Evolutionary conservation across 1,140 invertebrate genomes (phyloP), one percentile per base, ranked within the genome.

Genomic region (Melipona quadrifasciata): DNA sequence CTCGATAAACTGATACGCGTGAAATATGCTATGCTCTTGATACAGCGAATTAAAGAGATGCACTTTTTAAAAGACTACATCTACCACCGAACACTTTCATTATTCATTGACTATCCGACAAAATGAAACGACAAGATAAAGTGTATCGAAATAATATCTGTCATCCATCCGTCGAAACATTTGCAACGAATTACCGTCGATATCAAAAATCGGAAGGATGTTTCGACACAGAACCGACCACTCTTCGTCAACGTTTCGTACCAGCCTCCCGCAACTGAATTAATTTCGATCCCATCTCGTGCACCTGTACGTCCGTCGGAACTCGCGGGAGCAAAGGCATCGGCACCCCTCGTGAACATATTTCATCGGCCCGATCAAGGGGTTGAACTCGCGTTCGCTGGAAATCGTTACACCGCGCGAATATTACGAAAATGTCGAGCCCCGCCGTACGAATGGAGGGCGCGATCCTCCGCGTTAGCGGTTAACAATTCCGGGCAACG

Each of bases 401-500:
- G 21, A 19, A 19, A 17, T 10, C 16, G 1, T 39, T 31, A 16
- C n/a, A 14, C 64, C 64, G 10, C 6, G 6, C 6, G 75, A 5
- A 3, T 24, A 67, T 47, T 58, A 53, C n/a, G 77, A 68, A 55
- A 79, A 68, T 79, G 68, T 68, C 51, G 47, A 55, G 27, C n/a
- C 24, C 67, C 17, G 10, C 34, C 2, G 47, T 53, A 78, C 34
- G 27, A 34, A 57, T 17, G 27, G 51, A n/a, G 47, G 14, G 1
- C 21, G 53, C 34, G 39, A 11, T 3, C 6, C 58, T n/a, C 1
- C 24, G 53, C 34, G 53, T 55, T 51, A 72, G 31, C 39, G 68
- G n/a, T 72, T 73, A 31, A 80, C 72, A 72, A 72, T 80, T 61
- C 17, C 21, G 34, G 57, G 27, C 34, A 58, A 55, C 39, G 39